Evolutionary conservation across 1,140 invertebrate genomes (phyloP), one percentile per base, ranked within the genome.

Genomic region (Polyergus mexicanus): DNA sequence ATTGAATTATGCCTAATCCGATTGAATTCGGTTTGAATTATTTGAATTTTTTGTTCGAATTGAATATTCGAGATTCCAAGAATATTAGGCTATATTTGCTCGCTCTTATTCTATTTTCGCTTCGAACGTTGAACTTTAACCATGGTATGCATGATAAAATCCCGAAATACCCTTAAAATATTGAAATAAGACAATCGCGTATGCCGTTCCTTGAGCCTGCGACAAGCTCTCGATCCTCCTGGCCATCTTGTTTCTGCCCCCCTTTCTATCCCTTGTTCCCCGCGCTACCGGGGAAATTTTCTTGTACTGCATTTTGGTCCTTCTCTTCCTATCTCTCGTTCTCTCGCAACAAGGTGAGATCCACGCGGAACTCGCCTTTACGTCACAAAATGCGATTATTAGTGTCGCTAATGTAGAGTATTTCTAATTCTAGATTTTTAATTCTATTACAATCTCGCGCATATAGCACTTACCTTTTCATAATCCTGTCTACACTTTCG

Each of bases 111-210:
- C 25, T 32, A 54, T 16, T 32, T n/a, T 81, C 75, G 87, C 60
- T 85, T 91, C 88, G 92, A 92, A 93, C 91, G 91, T 93, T 93
- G 65, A 86, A 86, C 78, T 93, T 91, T 90, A 89, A 88, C 90
- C 74, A 76, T 87, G 86, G 85, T 84, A 87, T 84, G 86, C 86
- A 76, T 85, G 87, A 92, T 90, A 90, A 51, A 51, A 51, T 63
- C 80, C 83, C 86, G 66, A 87, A 91, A 87, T 91, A 86, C 88
- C 86, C 56, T 92, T 89, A 92, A 92, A 92, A 92, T 92, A 92
- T 92, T 91, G 87, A 92, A 92, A 92, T 90, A 92, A 91, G 89
- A 77, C 84, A 63, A 65, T 84, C 72, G 16, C 47, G 88, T 86
- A 51, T 58, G 68, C 80, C 81, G 85, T 63, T 88, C 76, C 87